phyloP scores from a whole-genome alignment of 2,797 vertebrate species.

The Lutjanus campechanus region DNA sequence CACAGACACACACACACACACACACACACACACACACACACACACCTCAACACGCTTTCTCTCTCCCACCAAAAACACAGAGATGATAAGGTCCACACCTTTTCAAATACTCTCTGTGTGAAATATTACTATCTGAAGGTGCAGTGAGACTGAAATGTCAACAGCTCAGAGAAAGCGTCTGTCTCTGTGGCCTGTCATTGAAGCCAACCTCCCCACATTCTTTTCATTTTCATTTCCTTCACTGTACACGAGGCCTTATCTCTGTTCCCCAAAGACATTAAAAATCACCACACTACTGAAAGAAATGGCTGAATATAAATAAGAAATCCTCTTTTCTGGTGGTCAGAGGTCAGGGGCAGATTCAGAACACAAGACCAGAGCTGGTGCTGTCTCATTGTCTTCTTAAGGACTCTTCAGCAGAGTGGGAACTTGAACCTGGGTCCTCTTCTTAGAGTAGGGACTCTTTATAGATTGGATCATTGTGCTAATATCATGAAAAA shows the following conservation, averaged over 20 bases:
- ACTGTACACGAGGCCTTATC: background rate
- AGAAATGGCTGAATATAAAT: constrained; percentile 19
- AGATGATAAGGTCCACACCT: constrained; percentile 23
- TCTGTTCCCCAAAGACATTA: constrained; percentile 26
- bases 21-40: background rate
- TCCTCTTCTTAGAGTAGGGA: background rate
- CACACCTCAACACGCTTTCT: background rate
- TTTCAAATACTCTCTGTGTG: constrained; percentile 24
- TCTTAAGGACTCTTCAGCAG: constrained; percentile 27
- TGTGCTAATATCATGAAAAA: constrained; percentile 25
- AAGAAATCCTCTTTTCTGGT: constrained; percentile 8
- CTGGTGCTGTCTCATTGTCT: constrained; percentile 10
- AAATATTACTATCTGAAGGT: constrained; percentile 27
- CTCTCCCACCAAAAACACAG: constrained; percentile 8
- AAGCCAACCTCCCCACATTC: background rate
- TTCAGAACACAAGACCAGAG: background rate
- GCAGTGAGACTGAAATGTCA: constrained; percentile 44
- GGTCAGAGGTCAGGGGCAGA: constrained; percentile 17
- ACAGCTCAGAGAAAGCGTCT: constrained; percentile 5
- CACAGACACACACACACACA: background rate
- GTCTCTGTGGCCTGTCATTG: constrained; percentile 1
- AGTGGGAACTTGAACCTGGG: constrained; percentile 21
- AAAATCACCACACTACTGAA: constrained; percentile 11
- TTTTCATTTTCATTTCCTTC: constrained; percentile 31
- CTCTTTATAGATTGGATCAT: background rate